Evolutionary conservation across 2,888 invertebrate species (phyloP).

Genomic region (Thereva nobilitata): DNA sequence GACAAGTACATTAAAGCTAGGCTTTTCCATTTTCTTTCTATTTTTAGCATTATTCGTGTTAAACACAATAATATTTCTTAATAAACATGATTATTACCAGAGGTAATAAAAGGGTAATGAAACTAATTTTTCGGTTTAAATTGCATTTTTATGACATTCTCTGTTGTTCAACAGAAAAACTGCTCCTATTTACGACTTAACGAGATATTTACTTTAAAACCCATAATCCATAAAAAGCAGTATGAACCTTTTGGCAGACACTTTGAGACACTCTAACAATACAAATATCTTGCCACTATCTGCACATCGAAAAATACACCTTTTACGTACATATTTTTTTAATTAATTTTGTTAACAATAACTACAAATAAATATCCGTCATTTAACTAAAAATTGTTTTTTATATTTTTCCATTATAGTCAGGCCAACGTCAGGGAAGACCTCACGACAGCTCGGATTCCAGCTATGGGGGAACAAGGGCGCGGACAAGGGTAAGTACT

Average conservation of each 20-base stretch:
- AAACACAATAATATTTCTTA: too few species aligned
- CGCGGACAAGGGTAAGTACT: conserved; percentile 63
- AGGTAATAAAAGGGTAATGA: too few species aligned
- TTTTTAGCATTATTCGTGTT: too few species aligned
- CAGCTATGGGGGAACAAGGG: conserved; percentile 55
- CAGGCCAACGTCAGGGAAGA: conserved; percentile 42
- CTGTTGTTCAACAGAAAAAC: too few species aligned
- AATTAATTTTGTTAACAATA: background rate
- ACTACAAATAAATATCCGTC: background rate
- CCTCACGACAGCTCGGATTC: conserved; percentile 60
- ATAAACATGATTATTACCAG: too few species aligned
- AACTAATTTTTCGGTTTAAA: too few species aligned
- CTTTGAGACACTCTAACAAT: background rate
- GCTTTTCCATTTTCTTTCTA: too few species aligned
- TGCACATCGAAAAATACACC: background rate
- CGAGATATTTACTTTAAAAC: too few species aligned
- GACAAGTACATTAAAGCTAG: too few species aligned
- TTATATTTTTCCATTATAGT: conserved; percentile 34
- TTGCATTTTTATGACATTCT: too few species aligned
- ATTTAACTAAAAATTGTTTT: conserved; percentile 8
- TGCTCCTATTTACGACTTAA: too few species aligned
- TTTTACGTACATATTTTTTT: conserved; percentile 2
- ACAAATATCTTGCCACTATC: background rate
- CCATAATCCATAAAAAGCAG: background rate
- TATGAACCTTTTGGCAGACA: background rate